Base-by-base conservation (phyloP, 2,113 vertebrate species). In the Tringa solitaria region DNA sequence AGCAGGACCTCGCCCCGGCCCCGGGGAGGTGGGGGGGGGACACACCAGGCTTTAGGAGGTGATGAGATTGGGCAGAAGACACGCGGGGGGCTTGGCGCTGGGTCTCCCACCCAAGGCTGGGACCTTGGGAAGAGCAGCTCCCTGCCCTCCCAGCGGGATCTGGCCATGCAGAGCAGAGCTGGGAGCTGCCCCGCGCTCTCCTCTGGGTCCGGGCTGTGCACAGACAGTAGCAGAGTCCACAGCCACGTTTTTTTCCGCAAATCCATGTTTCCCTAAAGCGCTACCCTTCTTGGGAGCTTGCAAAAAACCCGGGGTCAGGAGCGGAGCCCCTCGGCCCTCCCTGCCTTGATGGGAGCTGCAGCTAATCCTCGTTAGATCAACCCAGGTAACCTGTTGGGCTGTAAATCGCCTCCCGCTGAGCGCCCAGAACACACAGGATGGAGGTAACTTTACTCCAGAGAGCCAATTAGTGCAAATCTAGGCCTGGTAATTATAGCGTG, bases 401-500 rank as follows among this genome's bases (percentile, higher is more conserved):
- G 91, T 77, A 95, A 92, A 92, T 95, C 37, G 8, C 96, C 88
- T 94, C 95, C 95, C 4, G 75, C 96, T 78, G 96, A 94, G 96
- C 81, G 85, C 95, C 97, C 88, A 18, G 64, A 83, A 76, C 85
- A 57, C 45, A 50, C 90, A 91, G 84, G 94, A 33, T 37, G 70
- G 83, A 90, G 96, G 97, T 73, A 97, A 97, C 96, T 97, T 95
- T 90, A 95, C 97, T 97, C 97, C 81, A 73, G 98, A 98, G 97
- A 98, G 97, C 96, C 97, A 98, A 98, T 98, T 98, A 98, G 97
- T 85, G 93, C 96, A 95, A 74, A 97, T 90, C 89, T 86, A 82
- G 95, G 79, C 89, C 94, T 53, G 93, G 90, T 98, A 97, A 98
- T 98, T 97, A 90, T 80, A 28, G 80, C 48, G 12, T 60, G 96